phyloP scores from a whole-genome alignment of 2,888 invertebrate genomes.

The Exephanes ischioxanthus region DNA sequence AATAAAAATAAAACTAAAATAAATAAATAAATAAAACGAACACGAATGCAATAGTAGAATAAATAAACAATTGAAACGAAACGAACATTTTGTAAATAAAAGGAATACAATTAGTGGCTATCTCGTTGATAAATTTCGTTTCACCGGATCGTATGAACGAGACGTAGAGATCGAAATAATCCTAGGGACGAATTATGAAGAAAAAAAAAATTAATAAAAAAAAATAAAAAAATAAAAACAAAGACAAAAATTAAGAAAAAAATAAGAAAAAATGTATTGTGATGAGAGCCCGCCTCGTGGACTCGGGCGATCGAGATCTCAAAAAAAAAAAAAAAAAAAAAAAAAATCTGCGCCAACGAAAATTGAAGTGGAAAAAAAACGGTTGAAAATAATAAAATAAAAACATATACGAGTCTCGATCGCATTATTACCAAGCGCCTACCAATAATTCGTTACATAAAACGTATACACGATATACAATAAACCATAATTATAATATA shows the following conservation, averaged over 20 bases:
- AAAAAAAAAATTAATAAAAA: conserved; percentile 32
- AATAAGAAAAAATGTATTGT: conserved; percentile 64
- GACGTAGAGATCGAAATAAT: conserved; percentile 58
- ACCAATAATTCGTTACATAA: conserved; percentile 65
- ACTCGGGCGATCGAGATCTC: conserved; percentile 66
- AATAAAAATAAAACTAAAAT: background rate
- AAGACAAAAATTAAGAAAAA: conserved; percentile 11
- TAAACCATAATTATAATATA: conserved; percentile 53
- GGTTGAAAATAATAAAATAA: background rate
- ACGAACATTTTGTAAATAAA: conserved; percentile 57
- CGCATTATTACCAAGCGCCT: conserved; percentile 69
- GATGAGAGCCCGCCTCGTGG: conserved; percentile 65
- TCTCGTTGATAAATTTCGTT: background rate
- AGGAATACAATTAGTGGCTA: background rate
- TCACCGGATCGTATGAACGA: conserved; percentile 11
- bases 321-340: conserved; percentile 17
- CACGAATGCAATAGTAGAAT: conserved; percentile 61
- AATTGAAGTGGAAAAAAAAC: conserved; percentile 47
- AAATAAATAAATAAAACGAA: conserved; percentile 25
- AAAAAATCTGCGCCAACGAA: conserved; percentile 17
- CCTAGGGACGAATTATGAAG: conserved; percentile 48
- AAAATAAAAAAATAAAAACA: conserved; percentile 67
- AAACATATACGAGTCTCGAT: conserved; percentile 59
- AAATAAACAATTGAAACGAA: conserved; percentile 33
- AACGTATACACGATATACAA: conserved; percentile 58